These are phyloP conservation scores for Eubucco bourcierii DNA, from an alignment of 2,113 vertebrate genomes.

Conservation along the genomic window DNA sequence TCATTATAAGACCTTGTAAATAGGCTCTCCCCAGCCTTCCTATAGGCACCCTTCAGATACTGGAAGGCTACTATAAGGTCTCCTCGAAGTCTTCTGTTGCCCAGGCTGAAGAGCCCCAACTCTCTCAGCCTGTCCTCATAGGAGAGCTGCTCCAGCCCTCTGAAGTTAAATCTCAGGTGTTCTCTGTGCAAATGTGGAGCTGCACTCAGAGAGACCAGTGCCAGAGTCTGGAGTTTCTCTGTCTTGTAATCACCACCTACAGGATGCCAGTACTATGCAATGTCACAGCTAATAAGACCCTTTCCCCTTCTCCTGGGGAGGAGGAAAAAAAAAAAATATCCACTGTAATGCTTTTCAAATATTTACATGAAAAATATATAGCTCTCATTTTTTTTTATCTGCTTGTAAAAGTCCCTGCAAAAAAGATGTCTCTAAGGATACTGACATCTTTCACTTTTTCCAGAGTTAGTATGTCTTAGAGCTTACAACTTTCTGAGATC, in stretches of 20 bases:
- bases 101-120: no score
- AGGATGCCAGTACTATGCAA: not conserved
- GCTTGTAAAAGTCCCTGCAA: not conserved
- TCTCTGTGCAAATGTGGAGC: not conserved
- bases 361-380: conserved; percentile 28
- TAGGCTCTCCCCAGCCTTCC: no score
- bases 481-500: not conserved
- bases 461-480: not conserved
- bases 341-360: conserved; percentile 12
- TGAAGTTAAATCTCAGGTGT: not conserved
- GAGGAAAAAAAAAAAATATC: not conserved
- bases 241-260: not conserved
- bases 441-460: not conserved
- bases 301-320: not conserved
- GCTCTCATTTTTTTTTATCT: conserved; percentile 41
- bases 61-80: no score
- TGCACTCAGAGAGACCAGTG: not conserved
- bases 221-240: not conserved
- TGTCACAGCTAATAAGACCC: not conserved
- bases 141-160: no score
- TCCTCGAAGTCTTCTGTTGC: no score
- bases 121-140: no score
- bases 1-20: no score
- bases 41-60: no score
- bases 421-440: not conserved